phyloP scores from a whole-genome alignment of 2,797 vertebrate genomes.

The Anguilla megastoma region DNA sequence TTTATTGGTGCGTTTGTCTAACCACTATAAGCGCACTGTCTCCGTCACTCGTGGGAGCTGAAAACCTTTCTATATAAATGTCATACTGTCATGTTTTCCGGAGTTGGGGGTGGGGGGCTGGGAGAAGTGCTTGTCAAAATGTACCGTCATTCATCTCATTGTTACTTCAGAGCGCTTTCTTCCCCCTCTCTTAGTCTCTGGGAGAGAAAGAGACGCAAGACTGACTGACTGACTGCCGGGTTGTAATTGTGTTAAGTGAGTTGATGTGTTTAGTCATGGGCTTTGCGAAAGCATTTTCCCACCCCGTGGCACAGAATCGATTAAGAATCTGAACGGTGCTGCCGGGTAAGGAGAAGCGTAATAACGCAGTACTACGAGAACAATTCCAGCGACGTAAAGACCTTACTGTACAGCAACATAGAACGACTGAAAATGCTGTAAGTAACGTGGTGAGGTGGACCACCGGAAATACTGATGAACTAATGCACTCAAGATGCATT shows the following conservation, averaged over 20 bases:
- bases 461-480: background rate
- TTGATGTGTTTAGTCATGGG: background rate
- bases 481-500: background rate
- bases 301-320: background rate
- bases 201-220: background rate
- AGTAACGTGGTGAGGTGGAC: background rate
- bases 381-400: background rate
- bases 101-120: constrained; percentile 3
- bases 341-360: background rate
- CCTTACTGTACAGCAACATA: background rate
- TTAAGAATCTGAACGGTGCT: background rate
- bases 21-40: constrained; percentile 33
- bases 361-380: background rate
- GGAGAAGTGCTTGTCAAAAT: constrained; percentile 29
- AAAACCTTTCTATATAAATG: constrained; percentile 49
- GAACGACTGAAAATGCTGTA: background rate
- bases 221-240: background rate
- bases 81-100: constrained; percentile 26
- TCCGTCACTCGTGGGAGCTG: constrained; percentile 44
- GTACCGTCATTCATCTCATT: constrained; percentile 12
- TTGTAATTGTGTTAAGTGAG: background rate
- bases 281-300: background rate
- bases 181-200: background rate
- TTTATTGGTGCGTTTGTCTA: constrained; percentile 47
- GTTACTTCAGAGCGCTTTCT: constrained; percentile 9